Conservation (phyloP, 2,888 invertebrate species). For the Cantharis flavilabris region DNA sequence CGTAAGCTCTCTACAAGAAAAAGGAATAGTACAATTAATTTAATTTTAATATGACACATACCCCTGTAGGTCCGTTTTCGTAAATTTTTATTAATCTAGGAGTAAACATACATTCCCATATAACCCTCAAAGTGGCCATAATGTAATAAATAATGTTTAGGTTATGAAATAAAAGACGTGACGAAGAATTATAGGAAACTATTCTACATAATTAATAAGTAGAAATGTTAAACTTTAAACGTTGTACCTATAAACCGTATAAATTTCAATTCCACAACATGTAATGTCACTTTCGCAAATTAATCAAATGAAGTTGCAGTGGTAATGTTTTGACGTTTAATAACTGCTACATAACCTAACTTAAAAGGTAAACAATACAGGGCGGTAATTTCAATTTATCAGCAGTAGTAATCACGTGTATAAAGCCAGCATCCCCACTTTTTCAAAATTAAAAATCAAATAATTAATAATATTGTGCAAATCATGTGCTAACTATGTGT, state of each 20-base stretch:
- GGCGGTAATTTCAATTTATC: neutral
- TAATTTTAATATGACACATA: constrained; percentile 37
- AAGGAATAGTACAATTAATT: neutral
- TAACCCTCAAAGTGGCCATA: constrained; percentile 56
- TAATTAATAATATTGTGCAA: too few relatives aligned
- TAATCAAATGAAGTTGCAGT: constrained; percentile 6
- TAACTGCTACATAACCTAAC: neutral
- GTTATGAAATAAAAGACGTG: neutral
- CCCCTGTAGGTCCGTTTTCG: constrained; percentile 63
- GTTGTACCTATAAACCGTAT: neutral
- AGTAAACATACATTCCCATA: constrained; percentile 70
- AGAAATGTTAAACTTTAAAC: neutral
- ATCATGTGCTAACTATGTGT: too few relatives aligned
- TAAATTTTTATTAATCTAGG: constrained; percentile 76
- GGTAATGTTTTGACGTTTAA: neutral
- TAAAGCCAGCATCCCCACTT: too few relatives aligned
- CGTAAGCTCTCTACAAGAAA: constrained; percentile 64
- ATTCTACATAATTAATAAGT: neutral
- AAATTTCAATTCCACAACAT: neutral
- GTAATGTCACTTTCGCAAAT: constrained; percentile 3
- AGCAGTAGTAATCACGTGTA: too few relatives aligned
- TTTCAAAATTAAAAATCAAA: too few relatives aligned
- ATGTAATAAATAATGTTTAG: neutral
- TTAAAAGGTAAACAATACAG: neutral
- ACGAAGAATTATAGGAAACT: neutral